Conservation (phyloP, 2,113 vertebrate genomes). For the Probosciger aterrimus region DNA sequence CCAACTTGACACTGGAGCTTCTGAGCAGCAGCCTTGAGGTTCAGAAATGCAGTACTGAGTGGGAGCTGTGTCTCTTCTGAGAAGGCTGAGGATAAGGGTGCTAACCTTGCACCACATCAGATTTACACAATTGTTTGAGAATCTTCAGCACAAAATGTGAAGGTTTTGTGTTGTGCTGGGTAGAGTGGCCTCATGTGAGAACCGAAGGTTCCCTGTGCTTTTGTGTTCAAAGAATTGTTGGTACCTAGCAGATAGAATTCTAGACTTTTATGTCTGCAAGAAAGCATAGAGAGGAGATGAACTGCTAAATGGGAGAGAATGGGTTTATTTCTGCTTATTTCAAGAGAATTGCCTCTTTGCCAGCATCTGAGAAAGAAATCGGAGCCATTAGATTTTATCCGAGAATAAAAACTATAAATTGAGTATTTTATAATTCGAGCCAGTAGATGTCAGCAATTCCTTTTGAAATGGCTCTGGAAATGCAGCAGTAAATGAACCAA, state of each 20-base stretch:
- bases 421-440: not conserved
- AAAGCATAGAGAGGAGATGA: not conserved
- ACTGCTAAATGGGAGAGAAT: not conserved
- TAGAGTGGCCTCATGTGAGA: not conserved
- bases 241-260: not conserved
- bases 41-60: not conserved
- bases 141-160: not conserved
- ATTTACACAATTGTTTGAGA: not conserved
- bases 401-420: not conserved
- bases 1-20: not conserved
- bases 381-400: not conserved
- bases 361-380: not conserved
- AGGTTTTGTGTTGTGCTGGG: not conserved
- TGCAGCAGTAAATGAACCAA: not conserved
- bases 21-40: not conserved
- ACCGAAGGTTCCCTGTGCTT: not conserved
- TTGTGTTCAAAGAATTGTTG: not conserved
- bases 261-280: not conserved
- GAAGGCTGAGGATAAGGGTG: not conserved
- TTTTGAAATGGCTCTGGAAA: conserved; percentile 41
- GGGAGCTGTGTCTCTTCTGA: not conserved
- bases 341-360: not conserved
- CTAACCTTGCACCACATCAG: fast-evolving
- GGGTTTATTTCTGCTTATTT: conserved; percentile 32
- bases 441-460: conserved; percentile 73